Percentiles rank a stretch among this genome's conserved stretches.
These are phyloP conservation scores for Aurelia sp. DNA, from an alignment of 30 jellyfish, hydroid and myxozoan genomes.

Conservation along the genomic window DNA sequence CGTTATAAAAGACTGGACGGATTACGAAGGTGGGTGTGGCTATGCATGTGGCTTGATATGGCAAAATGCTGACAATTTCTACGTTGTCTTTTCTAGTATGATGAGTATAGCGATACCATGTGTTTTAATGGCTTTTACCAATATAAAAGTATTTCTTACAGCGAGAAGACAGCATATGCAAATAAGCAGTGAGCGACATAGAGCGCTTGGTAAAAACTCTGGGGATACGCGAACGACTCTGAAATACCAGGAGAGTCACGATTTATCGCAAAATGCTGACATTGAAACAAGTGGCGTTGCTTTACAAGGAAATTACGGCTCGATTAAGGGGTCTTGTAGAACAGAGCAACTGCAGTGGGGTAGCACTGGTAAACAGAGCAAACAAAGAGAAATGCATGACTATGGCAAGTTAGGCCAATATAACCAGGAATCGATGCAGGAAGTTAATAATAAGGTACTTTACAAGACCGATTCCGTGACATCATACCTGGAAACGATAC, in stretches of 20 bases:
- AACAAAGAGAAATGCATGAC: no score
- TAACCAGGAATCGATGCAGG: no score
- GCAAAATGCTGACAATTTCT: slow-evolving; percentile 27
- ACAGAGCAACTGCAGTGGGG: no score
- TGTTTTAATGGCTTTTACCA: slow-evolving; percentile 23
- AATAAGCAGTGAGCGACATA: neutral
- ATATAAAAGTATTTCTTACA: slow-evolving; percentile 42
- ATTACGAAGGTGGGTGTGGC: slow-evolving; percentile 49
- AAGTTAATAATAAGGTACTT: no score
- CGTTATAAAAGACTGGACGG: slow-evolving; percentile 23
- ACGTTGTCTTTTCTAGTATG: neutral
- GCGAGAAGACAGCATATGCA: slow-evolving; percentile 44
- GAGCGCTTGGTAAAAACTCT: neutral
- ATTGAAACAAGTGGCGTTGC: neutral
- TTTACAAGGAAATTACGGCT: no score
- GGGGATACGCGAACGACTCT: slow-evolving; percentile 6
- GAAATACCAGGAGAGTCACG: slow-evolving; percentile 13
- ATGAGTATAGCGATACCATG: slow-evolving; percentile 45
- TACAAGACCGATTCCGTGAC: no score
- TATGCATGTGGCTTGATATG: slow-evolving; percentile 63
- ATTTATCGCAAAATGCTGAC: slow-evolving; percentile 2
- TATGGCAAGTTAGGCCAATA: no score
- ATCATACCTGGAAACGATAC: no score
- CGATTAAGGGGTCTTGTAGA: no score
- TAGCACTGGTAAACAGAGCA: no score